phyloP scores from a whole-genome alignment of 2,888 invertebrate genomes.

The Buathra laborator region DNA sequence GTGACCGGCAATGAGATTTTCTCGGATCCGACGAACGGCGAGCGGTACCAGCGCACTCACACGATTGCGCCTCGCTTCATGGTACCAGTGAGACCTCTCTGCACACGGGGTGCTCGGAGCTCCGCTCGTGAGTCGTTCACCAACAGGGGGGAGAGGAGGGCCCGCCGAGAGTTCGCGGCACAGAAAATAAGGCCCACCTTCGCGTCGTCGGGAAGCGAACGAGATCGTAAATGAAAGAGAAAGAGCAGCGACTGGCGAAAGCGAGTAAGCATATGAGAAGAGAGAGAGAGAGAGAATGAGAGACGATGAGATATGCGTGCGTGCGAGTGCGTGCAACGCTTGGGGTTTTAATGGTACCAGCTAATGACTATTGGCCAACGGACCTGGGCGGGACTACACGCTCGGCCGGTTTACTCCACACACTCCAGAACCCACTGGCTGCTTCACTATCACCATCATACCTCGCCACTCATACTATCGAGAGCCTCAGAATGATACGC shows the following conservation, averaged over 20 bases:
- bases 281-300: slow-evolving; percentile 36
- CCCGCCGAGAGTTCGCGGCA: background rate
- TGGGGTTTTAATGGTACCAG: slow-evolving; percentile 84
- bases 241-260: slow-evolving; percentile 35
- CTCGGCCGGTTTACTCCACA: slow-evolving; percentile 74
- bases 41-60: slow-evolving; percentile 21
- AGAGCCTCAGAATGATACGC: background rate
- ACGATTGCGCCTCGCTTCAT: slow-evolving; percentile 15
- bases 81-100: background rate
- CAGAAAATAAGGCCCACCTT: slow-evolving; percentile 62
- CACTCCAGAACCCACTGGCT: slow-evolving; percentile 34
- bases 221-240: slow-evolving; percentile 63
- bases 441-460: slow-evolving; percentile 13
- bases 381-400: slow-evolving; percentile 84
- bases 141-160: background rate
- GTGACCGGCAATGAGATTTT: slow-evolving; percentile 17
- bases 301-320: slow-evolving; percentile 69
- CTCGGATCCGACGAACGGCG: background rate
- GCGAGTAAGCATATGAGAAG: slow-evolving; percentile 1
- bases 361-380: slow-evolving; percentile 85
- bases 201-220: slow-evolving; percentile 55
- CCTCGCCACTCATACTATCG: background rate
- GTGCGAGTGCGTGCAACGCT: slow-evolving; percentile 78
- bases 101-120: background rate
- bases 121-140: background rate